Percentiles rank a stretch among this genome's conserved stretches.
Evolutionary conservation across 1,140 invertebrate genomes (phyloP).

Genomic region (Heterodera schachtii): DNA sequence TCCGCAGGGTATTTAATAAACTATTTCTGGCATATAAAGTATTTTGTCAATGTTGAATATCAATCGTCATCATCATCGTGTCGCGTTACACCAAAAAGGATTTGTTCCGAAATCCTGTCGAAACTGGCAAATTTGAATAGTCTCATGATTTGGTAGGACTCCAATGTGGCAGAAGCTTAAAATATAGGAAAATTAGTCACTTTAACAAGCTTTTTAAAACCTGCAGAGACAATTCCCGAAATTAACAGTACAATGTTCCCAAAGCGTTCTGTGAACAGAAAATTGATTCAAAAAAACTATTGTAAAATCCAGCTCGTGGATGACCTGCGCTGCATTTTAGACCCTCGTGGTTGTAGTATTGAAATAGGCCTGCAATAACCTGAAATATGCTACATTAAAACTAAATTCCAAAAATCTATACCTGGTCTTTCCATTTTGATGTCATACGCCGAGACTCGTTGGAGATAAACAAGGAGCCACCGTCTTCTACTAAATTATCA

Average conservation of each 20-base stretch:
- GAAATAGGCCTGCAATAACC: slow-evolving; percentile 51
- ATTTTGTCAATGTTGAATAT: no score
- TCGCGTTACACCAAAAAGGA: slow-evolving; percentile 47
- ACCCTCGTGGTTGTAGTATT: slow-evolving; percentile 51
- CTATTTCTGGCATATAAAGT: background rate
- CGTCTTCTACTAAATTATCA: slow-evolving; percentile 39
- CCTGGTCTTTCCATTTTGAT: slow-evolving; percentile 53
- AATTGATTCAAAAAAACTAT: background rate
- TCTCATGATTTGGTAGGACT: slow-evolving; percentile 65
- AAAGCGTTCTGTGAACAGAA: slow-evolving; percentile 52
- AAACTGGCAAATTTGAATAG: slow-evolving; percentile 63
- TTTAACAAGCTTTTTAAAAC: background rate
- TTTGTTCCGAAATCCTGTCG: slow-evolving; percentile 59
- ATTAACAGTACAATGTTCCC: slow-evolving; percentile 62
- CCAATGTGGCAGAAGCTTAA: slow-evolving; percentile 58
- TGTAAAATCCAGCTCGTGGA: background rate
- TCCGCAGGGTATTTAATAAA: no score
- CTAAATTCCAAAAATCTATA: slow-evolving; percentile 20
- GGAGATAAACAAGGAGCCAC: slow-evolving; percentile 38
- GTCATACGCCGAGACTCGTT: slow-evolving; percentile 47
- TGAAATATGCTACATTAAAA: background rate
- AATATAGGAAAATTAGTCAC: background rate
- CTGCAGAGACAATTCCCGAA: slow-evolving; percentile 62
- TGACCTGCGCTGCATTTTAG: slow-evolving; percentile 12
- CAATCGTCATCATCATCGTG: background rate